Evolutionary conservation across 2,797 vertebrate species (phyloP).

Genomic region (Limosa lapponica): DNA sequence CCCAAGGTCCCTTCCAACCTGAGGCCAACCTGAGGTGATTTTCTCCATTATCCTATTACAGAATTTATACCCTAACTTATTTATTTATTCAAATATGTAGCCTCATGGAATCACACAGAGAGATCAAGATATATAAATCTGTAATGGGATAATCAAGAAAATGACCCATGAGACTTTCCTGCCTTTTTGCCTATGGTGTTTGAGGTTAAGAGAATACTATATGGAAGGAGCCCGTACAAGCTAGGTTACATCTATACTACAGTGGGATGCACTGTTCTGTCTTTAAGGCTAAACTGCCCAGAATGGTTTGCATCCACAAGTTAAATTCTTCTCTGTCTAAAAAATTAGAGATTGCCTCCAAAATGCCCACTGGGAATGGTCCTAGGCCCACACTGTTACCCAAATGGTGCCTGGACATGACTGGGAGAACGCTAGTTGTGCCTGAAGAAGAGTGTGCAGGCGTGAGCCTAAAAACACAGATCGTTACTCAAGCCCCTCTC

Average conservation of each 20-base stretch:
- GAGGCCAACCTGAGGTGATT: neutral
- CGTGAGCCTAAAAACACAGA: neutral
- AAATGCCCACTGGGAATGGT: neutral
- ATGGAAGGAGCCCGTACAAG: neutral
- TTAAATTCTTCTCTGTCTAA: neutral
- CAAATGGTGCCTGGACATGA: neutral
- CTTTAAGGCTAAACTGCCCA: neutral
- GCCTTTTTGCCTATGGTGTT: neutral
- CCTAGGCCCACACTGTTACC: neutral
- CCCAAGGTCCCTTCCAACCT: neutral
- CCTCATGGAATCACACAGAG: neutral
- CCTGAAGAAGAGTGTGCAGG: neutral
- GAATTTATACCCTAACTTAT: neutral
- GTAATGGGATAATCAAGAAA: neutral
- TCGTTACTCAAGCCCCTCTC: neutral
- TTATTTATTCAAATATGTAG: neutral
- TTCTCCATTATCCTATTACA: neutral
- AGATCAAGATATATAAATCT: neutral
- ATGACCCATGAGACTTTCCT: neutral
- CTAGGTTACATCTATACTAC: neutral
- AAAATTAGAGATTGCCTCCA: rapidly evolving
- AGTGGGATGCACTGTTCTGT: rapidly evolving
- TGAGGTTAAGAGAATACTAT: neutral
- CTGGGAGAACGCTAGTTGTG: neutral
- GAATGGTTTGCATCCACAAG: rapidly evolving